Base-by-base conservation (phyloP, 1,140 invertebrate species). In the Xylocopa sonorina region DNA sequence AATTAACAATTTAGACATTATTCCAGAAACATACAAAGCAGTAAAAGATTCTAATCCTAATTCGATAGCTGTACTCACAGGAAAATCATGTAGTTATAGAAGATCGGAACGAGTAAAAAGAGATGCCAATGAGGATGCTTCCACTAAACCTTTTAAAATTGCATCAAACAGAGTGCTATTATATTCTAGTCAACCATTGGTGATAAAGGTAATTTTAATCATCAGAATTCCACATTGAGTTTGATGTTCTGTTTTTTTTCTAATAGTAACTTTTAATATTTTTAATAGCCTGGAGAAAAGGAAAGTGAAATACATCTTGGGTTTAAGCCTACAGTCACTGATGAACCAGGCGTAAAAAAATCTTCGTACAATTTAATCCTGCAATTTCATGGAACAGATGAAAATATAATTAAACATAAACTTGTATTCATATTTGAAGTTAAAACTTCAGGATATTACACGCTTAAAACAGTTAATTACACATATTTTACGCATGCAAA, bases 31-130 rank as follows among this genome's bases (percentile, higher is more conserved):
- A 7, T 92, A 88, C 41, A 88, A 88, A 27, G 64, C 67, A 0
- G 16, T 91, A 2, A 85, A 72, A 57, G 87, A 91, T 18, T 81
- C 81, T 0, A 92, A 66, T 73, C 83, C 87, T 16, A 89, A 87
- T 48, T 67, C 89, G 14, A 72, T 90, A 57, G 85, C 86, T 46
- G 82, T 82, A 24, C 68, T 93, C 7, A 92, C 91, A n/a, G 92
- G 92, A 41, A 88, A 82, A 48, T 83, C 82, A 6, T 93, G 92
- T 69, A 86, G 46, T 79, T 90, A 87, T 57, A 88, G 78, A 55
- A 48, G 81, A 9, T 83, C 81, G 7, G 90, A 92, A 27, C 85
- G 91, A 27, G 76, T 78, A 16, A 90, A 87, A 57, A 89, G 92
- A 71, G 86, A 84, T 0, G 21, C 14, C 71, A 0, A 48, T n/a